Evolutionary conservation across 2,888 invertebrate species (phyloP).

Genomic region (Diarsia rubi): DNA sequence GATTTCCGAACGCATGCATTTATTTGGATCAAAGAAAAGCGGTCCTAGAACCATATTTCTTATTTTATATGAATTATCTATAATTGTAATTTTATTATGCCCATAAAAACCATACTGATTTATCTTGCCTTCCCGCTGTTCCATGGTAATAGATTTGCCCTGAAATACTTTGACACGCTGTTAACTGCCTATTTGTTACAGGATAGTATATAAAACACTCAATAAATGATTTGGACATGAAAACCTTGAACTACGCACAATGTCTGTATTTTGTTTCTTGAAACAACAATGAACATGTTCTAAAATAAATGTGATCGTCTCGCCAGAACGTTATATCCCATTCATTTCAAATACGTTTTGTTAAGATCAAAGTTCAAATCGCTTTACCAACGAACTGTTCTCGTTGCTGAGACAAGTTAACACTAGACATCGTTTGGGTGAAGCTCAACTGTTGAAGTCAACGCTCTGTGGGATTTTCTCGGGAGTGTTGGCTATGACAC

Average conservation of each 20-base stretch:
- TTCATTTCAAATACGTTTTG: slow-evolving; percentile 66
- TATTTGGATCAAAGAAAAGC: slow-evolving; percentile 44
- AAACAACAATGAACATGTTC: slow-evolving; percentile 38
- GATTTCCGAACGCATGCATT: slow-evolving; percentile 57
- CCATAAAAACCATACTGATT: slow-evolving; percentile 4
- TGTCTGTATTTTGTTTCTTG: slow-evolving; percentile 6
- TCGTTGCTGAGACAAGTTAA: slow-evolving; percentile 62
- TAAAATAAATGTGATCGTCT: slow-evolving; percentile 59
- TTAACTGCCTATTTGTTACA: not conserved
- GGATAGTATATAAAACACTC: not conserved
- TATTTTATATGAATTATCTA: slow-evolving; percentile 11
- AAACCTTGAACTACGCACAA: slow-evolving; percentile 3
- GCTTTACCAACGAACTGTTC: slow-evolving; percentile 58
- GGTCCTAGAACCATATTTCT: slow-evolving; percentile 11
- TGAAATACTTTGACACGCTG: slow-evolving; percentile 1
- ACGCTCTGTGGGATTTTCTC: slow-evolving; percentile 74
- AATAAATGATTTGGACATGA: slow-evolving; percentile 21
- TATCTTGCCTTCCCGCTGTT: slow-evolving; percentile 2
- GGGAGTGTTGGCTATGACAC: slow-evolving; percentile 63
- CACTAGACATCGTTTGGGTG: slow-evolving; percentile 54
- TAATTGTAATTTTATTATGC: slow-evolving; percentile 3
- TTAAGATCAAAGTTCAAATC: slow-evolving; percentile 72
- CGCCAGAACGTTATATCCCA: slow-evolving; percentile 54
- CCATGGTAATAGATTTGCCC: not conserved
- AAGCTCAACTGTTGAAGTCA: slow-evolving; percentile 70